phyloP scores from a whole-genome alignment of 2,888 invertebrate genomes.

The Drosophila putrida region DNA sequence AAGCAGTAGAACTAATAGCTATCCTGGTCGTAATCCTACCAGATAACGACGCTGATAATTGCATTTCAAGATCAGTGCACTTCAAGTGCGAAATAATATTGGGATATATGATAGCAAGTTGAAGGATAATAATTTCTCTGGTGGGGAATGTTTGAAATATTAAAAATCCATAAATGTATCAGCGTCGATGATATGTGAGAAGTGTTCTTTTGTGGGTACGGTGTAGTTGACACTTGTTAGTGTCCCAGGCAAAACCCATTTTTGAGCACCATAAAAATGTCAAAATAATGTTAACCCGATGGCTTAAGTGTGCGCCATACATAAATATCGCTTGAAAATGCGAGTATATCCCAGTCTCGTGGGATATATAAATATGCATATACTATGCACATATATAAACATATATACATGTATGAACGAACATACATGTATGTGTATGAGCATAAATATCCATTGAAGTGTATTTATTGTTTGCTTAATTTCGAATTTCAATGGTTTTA shows the following conservation, averaged over 20 bases:
- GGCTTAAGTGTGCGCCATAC: slow-evolving; percentile 46
- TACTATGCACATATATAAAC: not conserved
- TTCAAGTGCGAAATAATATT: slow-evolving; percentile 51
- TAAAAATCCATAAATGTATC: slow-evolving; percentile 78
- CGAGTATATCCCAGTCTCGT: slow-evolving; percentile 59
- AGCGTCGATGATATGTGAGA: slow-evolving; percentile 70
- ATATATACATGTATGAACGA: not conserved
- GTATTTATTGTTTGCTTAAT: slow-evolving; percentile 39
- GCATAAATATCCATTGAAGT: slow-evolving; percentile 21
- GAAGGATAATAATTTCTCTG: slow-evolving; percentile 43
- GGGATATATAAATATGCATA: slow-evolving; percentile 60
- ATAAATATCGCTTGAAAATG: slow-evolving; percentile 29
- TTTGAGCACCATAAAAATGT: slow-evolving; percentile 78
- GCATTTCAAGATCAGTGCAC: slow-evolving; percentile 28
- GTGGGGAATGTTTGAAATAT: slow-evolving; percentile 55
- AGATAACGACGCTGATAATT: slow-evolving; percentile 81
- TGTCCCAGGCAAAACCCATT: slow-evolving; percentile 52
- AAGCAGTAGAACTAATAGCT: slow-evolving; percentile 69
- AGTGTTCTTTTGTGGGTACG: slow-evolving; percentile 27
- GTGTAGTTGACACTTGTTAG: slow-evolving; percentile 66
- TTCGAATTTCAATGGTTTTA: slow-evolving; percentile 41
- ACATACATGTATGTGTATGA: too few species aligned
- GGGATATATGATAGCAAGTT: slow-evolving; percentile 50
- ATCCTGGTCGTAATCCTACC: slow-evolving; percentile 66
- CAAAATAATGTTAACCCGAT: slow-evolving; percentile 72